Conservation (phyloP, 2,113 vertebrate genomes). For the Athene noctua region DNA sequence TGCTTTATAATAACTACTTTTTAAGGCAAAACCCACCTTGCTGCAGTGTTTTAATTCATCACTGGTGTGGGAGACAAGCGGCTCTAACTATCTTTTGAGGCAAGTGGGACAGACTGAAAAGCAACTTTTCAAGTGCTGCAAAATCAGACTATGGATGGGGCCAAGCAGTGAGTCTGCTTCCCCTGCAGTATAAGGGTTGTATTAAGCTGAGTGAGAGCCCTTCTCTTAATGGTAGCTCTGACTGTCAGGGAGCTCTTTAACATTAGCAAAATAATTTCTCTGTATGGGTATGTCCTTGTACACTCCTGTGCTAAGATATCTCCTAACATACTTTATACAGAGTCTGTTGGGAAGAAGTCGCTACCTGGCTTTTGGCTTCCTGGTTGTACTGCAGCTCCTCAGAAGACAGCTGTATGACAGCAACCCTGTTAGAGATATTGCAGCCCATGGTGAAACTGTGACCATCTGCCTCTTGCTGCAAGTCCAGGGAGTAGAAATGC, state of each 20-base stretch:
- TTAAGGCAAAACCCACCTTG: background rate
- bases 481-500: background rate
- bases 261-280: background rate
- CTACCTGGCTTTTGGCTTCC: constrained; percentile 49
- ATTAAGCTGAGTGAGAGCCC: background rate
- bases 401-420: background rate
- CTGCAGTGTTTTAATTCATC: background rate
- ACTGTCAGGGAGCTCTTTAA: background rate
- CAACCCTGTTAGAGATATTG: background rate
- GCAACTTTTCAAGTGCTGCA: background rate
- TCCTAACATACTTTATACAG: background rate
- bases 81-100: background rate
- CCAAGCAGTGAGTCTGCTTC: background rate
- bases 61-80: background rate
- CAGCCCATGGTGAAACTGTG: constrained; percentile 54
- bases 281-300: accelerated
- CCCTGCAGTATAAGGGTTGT: background rate
- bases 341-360: background rate
- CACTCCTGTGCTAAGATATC: accelerated
- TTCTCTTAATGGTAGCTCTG: background rate
- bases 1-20: background rate
- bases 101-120: background rate
- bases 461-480: background rate
- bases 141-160: background rate
- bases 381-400: constrained; percentile 15